Evolutionary conservation across 2,797 vertebrate genomes (phyloP), one percentile per base, ranked within the genome.

Genomic region (Pogoniulus pusillus): DNA sequence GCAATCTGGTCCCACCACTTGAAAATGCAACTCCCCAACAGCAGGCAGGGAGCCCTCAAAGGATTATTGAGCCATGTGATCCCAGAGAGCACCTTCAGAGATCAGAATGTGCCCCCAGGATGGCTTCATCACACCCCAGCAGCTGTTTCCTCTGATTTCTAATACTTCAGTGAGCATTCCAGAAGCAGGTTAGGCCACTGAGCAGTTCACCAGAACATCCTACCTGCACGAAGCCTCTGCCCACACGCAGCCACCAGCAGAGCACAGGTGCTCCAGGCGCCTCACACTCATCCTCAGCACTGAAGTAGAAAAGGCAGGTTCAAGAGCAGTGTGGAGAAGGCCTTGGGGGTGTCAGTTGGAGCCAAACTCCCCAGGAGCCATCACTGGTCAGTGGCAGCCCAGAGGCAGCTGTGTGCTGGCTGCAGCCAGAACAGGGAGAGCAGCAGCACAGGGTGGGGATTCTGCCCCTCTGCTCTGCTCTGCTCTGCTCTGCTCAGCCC

Each of bases 51-150:
- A 55, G 43, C 62, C 54, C 63, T 41, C 37, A 5, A 45, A 55
- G 55, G 62, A 20, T 68, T 37, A 6, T 71, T 76, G 45, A 43
- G 23, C 41, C 16, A 2, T 8, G n/a, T 27, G 22, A 45, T 27
- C 35, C 35, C 32, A 29, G 34, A 7, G 15, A 66, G 23, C 5
- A 37, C 17, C 57, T 71, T 24, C 43, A 5, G 22, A 78, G 27
- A 39, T 3, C 2, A 0, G 30, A 81, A 53, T 2, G 20, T 1
- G 39, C 3, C 0, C 17, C 30, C 24, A 45, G 47, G 3, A 27
- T 45, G 76, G 18, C 43, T 57, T 76, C 63, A 34, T 16, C n/a
- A 22, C 14, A 39, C 47, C 47, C 60, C 34, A 77, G 45, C 2
- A 5, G 7, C 6, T 22, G 20, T 35, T 34, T 41, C 15, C 59